Base-by-base conservation (phyloP, 2,113 vertebrate species). In the Craseonycteris thonglongyai region DNA sequence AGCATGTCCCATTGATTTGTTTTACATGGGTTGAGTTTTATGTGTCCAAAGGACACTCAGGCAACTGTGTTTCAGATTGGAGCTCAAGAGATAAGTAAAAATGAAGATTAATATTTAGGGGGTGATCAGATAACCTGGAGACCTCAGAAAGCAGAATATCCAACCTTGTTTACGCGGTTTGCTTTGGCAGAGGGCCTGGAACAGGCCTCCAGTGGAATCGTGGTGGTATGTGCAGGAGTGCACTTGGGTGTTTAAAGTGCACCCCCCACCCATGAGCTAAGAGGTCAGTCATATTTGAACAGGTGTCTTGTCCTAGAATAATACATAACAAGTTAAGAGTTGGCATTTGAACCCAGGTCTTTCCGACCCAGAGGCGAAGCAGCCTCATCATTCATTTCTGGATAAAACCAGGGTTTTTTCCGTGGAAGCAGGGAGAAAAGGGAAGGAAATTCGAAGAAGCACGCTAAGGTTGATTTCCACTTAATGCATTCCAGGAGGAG, bases 341-440 rank as follows among this genome's bases (percentile, higher is more conserved):
- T 56, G 26, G 35, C 21, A 40, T 92, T 84, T 86, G 56, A 76
- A 91, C 75, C 33, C 47, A 47, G 2, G n/a, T 42, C n/a, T 81
- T 95, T 87, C 54, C 59, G 59, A 93, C 2, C 49, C 18, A 84
- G 33, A 61, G 3, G 38, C 49, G 51, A 80, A 84, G n/a, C n/a
- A 26, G 56, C 21, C 56, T 95, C 59, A 63, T 84, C 35, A 75
- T 9, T 84, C n/a, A 80, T 47, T 92, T 96, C 54, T 71, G 59
- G 26, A 88, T 66, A n/a, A 58, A n/a, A 14, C 51, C 30, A 59
- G 26, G 59, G 21, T 65, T n/a, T 81, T 58, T 18, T 54, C 58
- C 33, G 6, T 54, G 84, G 19, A 86, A 78, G 26, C 21, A 42
- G 4, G 35, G 7, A 61, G 90, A 42, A 72, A 30, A 45, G 35